Conservation (phyloP, 1,140 invertebrate genomes). For the Eueides isabella region DNA sequence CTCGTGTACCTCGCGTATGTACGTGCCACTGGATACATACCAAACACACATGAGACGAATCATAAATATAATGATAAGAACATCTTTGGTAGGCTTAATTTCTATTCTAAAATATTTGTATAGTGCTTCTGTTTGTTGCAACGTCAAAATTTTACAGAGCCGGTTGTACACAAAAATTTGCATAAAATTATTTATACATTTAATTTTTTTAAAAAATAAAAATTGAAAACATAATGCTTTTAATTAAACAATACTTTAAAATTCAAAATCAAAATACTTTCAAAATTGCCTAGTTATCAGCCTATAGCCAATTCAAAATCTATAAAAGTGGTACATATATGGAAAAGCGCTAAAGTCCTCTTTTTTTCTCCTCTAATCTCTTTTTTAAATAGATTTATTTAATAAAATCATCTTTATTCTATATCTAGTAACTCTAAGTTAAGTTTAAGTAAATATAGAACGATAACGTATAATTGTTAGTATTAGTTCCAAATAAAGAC, state of each 20-base stretch:
- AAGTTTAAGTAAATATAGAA: not conserved
- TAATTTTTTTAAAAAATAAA: too few relatives aligned
- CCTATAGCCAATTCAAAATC: too few relatives aligned
- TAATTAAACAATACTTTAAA: too few relatives aligned
- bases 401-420: not conserved
- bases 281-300: too few relatives aligned
- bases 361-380: too few relatives aligned
- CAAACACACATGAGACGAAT: slow-evolving; percentile 36
- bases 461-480: not conserved
- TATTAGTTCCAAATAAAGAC: not conserved
- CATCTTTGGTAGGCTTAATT: not conserved
- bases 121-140: not conserved
- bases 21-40: slow-evolving; percentile 33
- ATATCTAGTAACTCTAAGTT: not conserved
- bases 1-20: slow-evolving; percentile 28
- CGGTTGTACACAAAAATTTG: not conserved
- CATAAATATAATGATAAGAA: slow-evolving; percentile 17
- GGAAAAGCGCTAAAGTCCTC: too few relatives aligned
- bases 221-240: too few relatives aligned
- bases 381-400: not conserved
- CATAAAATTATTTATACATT: too few relatives aligned
- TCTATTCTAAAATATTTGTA: not conserved
- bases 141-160: not conserved
- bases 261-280: too few relatives aligned
- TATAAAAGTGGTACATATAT: too few relatives aligned